These are phyloP conservation scores for Pogonomyrmex barbatus DNA, from an alignment of 1,140 invertebrate genomes.

Conservation along the genomic window DNA sequence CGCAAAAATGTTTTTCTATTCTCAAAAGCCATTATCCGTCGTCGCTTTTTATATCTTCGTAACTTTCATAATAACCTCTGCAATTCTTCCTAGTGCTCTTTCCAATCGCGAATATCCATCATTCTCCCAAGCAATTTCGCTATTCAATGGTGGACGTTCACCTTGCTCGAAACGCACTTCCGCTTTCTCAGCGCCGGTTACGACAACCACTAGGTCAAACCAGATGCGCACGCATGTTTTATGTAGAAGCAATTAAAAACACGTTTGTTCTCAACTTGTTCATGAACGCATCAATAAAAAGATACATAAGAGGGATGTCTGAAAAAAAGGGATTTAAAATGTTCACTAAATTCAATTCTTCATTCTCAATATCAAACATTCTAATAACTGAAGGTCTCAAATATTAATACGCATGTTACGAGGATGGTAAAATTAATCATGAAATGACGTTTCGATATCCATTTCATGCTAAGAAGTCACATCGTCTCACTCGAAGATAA, in stretches of 20 bases:
- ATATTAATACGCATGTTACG: neutral
- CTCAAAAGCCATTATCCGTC: slow-evolving; percentile 12
- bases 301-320: too few relatives aligned
- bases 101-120: slow-evolving; percentile 11
- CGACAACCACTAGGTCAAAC: neutral
- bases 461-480: neutral
- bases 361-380: slow-evolving; percentile 10
- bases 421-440: neutral
- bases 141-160: slow-evolving; percentile 38
- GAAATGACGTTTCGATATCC: neutral
- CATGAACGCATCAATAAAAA: neutral
- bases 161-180: slow-evolving; percentile 40
- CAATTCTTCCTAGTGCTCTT: neutral
- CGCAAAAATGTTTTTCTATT: slow-evolving; percentile 7
- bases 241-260: slow-evolving; percentile 40
- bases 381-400: neutral
- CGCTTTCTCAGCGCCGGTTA: slow-evolving; percentile 21
- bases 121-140: slow-evolving; percentile 16
- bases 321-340: neutral
- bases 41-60: slow-evolving; percentile 9
- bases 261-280: slow-evolving; percentile 1
- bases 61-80: slow-evolving; percentile 36
- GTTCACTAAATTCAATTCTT: neutral
- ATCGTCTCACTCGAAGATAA: slow-evolving; percentile 1
- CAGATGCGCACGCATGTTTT: slow-evolving; percentile 18